Conservation (phyloP, 2,888 invertebrate genomes). For the Drosophila mercatorum region DNA sequence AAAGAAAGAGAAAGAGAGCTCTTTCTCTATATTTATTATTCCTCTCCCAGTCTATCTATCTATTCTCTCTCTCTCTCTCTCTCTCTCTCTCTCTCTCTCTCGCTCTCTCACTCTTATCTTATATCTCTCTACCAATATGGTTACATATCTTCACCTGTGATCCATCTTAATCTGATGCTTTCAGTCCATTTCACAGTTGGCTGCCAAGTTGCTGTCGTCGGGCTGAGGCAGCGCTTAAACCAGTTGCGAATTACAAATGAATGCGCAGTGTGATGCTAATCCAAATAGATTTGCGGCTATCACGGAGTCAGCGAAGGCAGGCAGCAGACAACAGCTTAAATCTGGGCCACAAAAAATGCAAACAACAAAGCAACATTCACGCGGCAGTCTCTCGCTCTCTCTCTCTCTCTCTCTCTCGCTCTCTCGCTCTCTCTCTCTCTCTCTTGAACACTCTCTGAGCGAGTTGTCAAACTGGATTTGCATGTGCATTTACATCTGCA, state of each 20-base stretch:
- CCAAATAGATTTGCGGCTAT: slow-evolving; percentile 18
- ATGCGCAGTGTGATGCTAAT: slow-evolving; percentile 1
- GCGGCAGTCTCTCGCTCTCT: background rate
- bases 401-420: background rate
- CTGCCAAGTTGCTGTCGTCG: background rate
- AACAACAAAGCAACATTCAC: background rate
- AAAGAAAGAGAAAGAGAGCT: background rate
- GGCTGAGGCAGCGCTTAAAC: slow-evolving; percentile 7
- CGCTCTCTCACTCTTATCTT: no score
- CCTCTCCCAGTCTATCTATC: no score
- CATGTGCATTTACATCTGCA: background rate
- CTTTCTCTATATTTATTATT: no score
- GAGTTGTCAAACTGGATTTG: slow-evolving; percentile 9
- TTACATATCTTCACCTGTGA: no score
- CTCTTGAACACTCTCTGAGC: background rate
- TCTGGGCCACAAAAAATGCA: slow-evolving; percentile 5
- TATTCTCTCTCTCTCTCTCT: no score
- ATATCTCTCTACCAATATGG: no score
- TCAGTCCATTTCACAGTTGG: no score
- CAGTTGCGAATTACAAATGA: slow-evolving; percentile 30
- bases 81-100: no score
- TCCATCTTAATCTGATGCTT: no score
- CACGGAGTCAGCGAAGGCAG: background rate
- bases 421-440: background rate
- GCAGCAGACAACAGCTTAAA: slow-evolving; percentile 1